Evolutionary conservation across 2,113 vertebrate species (phyloP).

Genomic region (Rhombomys opimus): DNA sequence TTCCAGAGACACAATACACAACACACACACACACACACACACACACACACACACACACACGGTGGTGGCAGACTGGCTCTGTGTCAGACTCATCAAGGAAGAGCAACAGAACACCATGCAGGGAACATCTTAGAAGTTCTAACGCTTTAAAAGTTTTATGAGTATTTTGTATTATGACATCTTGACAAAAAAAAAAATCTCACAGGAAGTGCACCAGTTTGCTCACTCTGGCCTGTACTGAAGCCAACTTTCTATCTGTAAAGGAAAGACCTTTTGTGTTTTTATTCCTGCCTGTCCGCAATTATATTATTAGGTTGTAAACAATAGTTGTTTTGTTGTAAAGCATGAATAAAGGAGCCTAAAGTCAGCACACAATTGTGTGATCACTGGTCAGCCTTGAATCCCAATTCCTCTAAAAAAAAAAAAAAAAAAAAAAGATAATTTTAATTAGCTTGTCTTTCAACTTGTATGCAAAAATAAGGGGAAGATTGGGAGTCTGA

Average conservation of each 20-base stretch:
- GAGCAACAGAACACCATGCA: fast-evolving
- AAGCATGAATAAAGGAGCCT: conserved; percentile 76
- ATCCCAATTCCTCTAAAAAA: conserved; percentile 83
- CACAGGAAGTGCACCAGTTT: conserved; percentile 72
- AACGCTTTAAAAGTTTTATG: conserved; percentile 43
- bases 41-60: not conserved
- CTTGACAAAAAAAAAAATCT: conserved; percentile 58
- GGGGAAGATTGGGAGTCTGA: conserved; percentile 64
- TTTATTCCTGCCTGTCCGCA: conserved; percentile 69
- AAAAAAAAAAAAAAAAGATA: not conserved
- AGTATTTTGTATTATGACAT: conserved; percentile 27
- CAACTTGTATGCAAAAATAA: conserved; percentile 74
- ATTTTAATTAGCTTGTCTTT: conserved; percentile 42
- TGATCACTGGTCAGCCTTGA: conserved; percentile 78
- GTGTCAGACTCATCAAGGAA: fast-evolving
- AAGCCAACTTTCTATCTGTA: conserved; percentile 83
- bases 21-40: not conserved
- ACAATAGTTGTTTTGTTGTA: conserved; percentile 87
- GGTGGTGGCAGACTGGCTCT: not conserved
- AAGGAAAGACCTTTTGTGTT: conserved; percentile 84
- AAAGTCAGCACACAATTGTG: conserved; percentile 87
- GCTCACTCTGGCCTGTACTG: conserved; percentile 49
- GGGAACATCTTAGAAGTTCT: conserved; percentile 1
- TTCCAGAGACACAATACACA: not conserved
- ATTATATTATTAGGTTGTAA: conserved; percentile 81